These are phyloP conservation scores for Semotilus atromaculatus DNA, from an alignment of 2,797 vertebrate genomes.

Conservation along the genomic window DNA sequence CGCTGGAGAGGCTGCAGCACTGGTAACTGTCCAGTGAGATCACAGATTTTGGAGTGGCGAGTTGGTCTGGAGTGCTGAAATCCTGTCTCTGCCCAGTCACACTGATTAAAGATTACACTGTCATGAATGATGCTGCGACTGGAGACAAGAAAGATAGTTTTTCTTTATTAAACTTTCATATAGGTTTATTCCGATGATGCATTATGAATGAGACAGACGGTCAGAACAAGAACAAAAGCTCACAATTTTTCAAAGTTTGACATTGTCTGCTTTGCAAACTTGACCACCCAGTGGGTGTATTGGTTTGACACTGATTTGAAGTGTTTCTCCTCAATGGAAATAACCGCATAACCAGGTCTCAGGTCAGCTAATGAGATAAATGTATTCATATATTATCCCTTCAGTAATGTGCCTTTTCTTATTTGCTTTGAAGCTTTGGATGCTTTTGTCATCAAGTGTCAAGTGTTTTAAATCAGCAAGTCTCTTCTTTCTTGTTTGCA, in stretches of 20 bases:
- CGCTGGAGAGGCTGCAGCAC: background rate
- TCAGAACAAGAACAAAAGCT: conserved; percentile 73
- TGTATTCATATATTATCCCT: conserved; percentile 74
- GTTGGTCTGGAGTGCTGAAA: conserved; percentile 51
- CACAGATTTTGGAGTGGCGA: conserved; percentile 63
- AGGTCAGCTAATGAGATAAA: conserved; percentile 78
- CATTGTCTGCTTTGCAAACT: conserved; percentile 49
- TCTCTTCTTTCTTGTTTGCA: conserved; percentile 50
- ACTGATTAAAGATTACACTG: conserved; percentile 69
- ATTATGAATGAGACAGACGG: conserved; percentile 75
- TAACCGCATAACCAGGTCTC: conserved; percentile 73
- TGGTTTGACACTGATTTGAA: conserved; percentile 70
- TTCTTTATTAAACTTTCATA: conserved; percentile 74
- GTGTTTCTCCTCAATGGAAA: conserved; percentile 73
- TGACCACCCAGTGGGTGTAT: conserved; percentile 70
- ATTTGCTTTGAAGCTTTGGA: conserved; percentile 74
- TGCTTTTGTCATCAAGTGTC: conserved; percentile 66
- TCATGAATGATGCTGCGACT: conserved; percentile 59
- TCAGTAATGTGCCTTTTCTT: conserved; percentile 72
- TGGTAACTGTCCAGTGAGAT: conserved; percentile 57
- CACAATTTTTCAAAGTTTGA: conserved; percentile 57
- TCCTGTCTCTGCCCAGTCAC: conserved; percentile 57
- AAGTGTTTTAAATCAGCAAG: conserved; percentile 70
- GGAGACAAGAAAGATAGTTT: conserved; percentile 64
- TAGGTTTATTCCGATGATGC: conserved; percentile 63